Conservation (phyloP, 2,888 invertebrate species). For the Iselma pallidipennis region DNA sequence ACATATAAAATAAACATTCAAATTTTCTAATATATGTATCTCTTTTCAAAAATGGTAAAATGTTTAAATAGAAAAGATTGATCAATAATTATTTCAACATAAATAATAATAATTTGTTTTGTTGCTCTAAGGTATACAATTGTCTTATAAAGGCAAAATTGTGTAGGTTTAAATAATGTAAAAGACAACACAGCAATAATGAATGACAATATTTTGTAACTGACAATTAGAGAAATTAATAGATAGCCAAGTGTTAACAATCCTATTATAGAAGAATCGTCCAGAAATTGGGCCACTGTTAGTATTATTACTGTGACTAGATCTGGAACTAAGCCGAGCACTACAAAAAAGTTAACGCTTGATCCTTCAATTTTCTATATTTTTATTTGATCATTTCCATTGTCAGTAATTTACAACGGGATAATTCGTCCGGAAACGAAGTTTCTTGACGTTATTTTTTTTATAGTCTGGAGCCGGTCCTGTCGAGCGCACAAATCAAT, state of each 20-base stretch:
- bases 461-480: too few species aligned
- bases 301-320: too few species aligned
- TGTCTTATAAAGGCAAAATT: background rate
- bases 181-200: background rate
- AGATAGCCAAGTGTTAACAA: too few species aligned
- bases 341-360: too few species aligned
- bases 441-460: too few species aligned
- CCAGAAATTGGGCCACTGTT: background rate
- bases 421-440: too few species aligned
- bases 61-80: background rate
- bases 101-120: background rate
- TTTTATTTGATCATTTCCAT: too few species aligned
- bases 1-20: background rate
- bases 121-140: background rate
- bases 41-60: background rate
- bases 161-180: background rate
- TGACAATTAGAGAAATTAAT: too few species aligned
- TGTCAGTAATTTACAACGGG: too few species aligned
- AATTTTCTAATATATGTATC: background rate
- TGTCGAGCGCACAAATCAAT: too few species aligned
- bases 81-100: background rate
- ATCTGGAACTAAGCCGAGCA: too few species aligned
- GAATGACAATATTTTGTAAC: background rate
- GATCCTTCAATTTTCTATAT: too few species aligned
- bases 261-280: background rate